phyloP scores from a whole-genome alignment of 1,140 invertebrate genomes.

The Sinella curviseta region DNA sequence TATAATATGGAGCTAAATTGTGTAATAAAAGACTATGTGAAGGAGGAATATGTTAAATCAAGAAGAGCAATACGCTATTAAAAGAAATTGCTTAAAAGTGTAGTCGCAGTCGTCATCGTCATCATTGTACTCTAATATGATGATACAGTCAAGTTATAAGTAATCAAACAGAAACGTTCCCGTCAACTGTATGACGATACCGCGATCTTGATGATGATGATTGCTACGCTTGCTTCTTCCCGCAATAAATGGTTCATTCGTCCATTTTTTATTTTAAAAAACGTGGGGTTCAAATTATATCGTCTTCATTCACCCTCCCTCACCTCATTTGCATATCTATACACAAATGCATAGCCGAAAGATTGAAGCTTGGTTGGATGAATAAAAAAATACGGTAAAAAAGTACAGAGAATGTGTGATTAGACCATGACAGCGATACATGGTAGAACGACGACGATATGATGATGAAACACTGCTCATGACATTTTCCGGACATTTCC shows the following conservation, averaged over 20 bases:
- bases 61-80: not conserved
- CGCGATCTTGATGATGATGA: not conserved
- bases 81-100: not conserved
- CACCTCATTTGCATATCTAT: not conserved
- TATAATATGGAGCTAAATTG: not conserved
- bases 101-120: no score
- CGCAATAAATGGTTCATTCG: conserved; percentile 3
- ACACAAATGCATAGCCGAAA: no score
- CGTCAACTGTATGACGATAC: not conserved
- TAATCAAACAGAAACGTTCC: not conserved
- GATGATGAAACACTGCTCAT: conserved; percentile 14
- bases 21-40: not conserved
- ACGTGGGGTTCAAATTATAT: not conserved
- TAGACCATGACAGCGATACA: not conserved
- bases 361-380: not conserved
- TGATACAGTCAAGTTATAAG: not conserved
- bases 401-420: not conserved
- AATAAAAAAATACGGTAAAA: not conserved
- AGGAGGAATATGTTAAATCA: not conserved
- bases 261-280: not conserved
- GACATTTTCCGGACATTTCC: conserved; percentile 22
- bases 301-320: not conserved
- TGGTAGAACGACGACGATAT: not conserved
- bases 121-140: no score
- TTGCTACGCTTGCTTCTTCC: conserved; percentile 14